Conservation (phyloP, 2,113 vertebrate genomes). For the Zosterops pallidus region DNA sequence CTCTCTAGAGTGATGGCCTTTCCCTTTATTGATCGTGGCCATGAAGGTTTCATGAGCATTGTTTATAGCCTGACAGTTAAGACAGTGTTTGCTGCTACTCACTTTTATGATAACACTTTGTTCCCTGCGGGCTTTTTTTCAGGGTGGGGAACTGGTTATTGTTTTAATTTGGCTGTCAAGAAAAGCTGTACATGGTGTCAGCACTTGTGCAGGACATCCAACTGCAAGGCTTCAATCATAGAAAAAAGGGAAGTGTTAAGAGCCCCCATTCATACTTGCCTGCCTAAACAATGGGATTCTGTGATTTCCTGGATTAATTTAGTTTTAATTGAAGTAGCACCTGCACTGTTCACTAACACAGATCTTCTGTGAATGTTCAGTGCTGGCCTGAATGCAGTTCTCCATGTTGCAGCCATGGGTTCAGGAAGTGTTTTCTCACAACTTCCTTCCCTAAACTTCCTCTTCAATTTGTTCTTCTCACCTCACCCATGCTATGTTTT, state of each 20-base stretch:
- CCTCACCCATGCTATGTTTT: background rate
- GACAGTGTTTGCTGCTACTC: slow-evolving; percentile 5
- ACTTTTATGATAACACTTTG: background rate
- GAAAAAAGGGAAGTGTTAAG: background rate
- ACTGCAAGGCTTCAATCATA: background rate
- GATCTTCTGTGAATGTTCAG: background rate
- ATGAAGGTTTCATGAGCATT: slow-evolving; percentile 34
- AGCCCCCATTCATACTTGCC: background rate
- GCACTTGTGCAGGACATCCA: background rate
- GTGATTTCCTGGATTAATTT: background rate
- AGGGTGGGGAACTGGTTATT: background rate
- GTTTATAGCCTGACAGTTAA: slow-evolving; percentile 41
- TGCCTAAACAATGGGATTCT: background rate
- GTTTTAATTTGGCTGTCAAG: slow-evolving; percentile 1
- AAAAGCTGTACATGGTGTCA: background rate
- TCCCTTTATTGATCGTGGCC: slow-evolving; percentile 9
- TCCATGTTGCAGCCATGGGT: background rate
- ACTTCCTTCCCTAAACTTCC: background rate
- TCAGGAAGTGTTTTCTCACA: background rate
- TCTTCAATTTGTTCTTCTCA: background rate
- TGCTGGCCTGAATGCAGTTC: background rate
- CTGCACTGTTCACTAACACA: background rate
- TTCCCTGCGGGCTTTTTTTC: background rate
- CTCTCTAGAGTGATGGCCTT: background rate
- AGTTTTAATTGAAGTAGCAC: background rate